Evolutionary conservation across 2,888 invertebrate genomes (phyloP).

Genomic region (Phyto melanocephala): DNA sequence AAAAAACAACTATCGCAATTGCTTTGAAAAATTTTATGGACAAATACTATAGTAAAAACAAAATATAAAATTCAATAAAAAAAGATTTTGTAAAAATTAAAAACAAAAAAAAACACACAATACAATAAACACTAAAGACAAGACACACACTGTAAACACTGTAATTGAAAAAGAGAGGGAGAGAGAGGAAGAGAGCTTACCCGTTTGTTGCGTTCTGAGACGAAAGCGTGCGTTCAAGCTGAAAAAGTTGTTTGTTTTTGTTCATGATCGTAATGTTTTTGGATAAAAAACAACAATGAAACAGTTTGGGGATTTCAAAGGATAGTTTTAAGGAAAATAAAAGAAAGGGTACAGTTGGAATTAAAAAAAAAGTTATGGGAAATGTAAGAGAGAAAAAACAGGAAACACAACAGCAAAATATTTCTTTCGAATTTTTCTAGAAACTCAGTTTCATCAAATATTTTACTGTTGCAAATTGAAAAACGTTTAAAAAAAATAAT

Average conservation of each 20-base stretch:
- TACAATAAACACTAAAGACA: neutral
- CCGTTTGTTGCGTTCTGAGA: constrained; percentile 28
- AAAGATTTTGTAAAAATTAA: neutral
- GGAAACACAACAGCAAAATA: neutral
- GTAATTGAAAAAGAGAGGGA: neutral
- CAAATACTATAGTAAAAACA: neutral
- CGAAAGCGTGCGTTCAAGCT: constrained; percentile 57
- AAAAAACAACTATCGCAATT: constrained; percentile 45
- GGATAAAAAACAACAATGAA: neutral
- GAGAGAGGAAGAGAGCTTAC: constrained; percentile 47
- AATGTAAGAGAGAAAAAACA: too few species aligned
- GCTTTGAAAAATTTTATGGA: neutral
- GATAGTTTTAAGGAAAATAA: neutral
- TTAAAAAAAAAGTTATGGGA: neutral
- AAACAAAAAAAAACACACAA: neutral
- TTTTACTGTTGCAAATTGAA: neutral
- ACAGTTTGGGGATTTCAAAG: neutral
- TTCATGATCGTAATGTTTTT: constrained; percentile 17
- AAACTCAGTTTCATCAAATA: too few species aligned
- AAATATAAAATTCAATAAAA: neutral
- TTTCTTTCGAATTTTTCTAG: neutral
- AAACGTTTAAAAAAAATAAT: constrained; percentile 1
- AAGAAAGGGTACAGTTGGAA: neutral
- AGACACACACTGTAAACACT: neutral
- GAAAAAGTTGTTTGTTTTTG: constrained; percentile 44